Conservation (phyloP, 1,140 invertebrate species). For the Coboldia fuscipes region DNA sequence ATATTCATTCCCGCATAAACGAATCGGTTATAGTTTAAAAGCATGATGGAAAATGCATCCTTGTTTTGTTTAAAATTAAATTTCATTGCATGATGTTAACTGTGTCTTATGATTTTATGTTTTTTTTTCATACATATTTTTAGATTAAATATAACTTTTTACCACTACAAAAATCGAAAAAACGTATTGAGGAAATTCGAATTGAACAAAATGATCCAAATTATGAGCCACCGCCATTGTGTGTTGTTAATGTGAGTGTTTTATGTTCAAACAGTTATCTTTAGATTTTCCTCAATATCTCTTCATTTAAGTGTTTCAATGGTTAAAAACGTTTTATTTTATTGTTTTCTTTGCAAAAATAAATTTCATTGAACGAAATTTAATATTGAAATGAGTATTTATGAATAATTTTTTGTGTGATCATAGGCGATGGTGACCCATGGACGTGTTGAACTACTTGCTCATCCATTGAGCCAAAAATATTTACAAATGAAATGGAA, state of each 20-base stretch:
- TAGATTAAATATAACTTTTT: conserved; percentile 39
- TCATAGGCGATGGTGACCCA: conserved; percentile 66
- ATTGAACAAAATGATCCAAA: conserved; percentile 30
- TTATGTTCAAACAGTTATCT: neutral
- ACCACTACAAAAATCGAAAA: conserved; percentile 30
- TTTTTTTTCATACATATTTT: neutral
- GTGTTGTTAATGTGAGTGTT: conserved; percentile 39
- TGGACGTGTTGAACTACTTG: conserved; percentile 53
- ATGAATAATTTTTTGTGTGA: no score
- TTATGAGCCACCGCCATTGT: conserved; percentile 32
- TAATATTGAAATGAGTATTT: no score
- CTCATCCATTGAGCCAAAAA: conserved; percentile 62
- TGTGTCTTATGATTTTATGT: neutral
- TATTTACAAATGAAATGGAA: conserved; percentile 78
- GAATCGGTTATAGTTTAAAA: neutral
- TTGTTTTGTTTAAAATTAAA: neutral
- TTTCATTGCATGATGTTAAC: neutral
- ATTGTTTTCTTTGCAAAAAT: conserved; percentile 3
- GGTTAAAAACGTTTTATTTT: no score
- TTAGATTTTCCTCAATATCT: neutral
- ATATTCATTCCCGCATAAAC: neutral
- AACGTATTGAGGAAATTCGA: conserved; percentile 26
- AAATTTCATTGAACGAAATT: conserved; percentile 1
- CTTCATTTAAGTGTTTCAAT: no score
- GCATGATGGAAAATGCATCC: neutral